Base-by-base conservation (phyloP, 2,888 invertebrate species). In the Zaprionus bogoriensis region DNA sequence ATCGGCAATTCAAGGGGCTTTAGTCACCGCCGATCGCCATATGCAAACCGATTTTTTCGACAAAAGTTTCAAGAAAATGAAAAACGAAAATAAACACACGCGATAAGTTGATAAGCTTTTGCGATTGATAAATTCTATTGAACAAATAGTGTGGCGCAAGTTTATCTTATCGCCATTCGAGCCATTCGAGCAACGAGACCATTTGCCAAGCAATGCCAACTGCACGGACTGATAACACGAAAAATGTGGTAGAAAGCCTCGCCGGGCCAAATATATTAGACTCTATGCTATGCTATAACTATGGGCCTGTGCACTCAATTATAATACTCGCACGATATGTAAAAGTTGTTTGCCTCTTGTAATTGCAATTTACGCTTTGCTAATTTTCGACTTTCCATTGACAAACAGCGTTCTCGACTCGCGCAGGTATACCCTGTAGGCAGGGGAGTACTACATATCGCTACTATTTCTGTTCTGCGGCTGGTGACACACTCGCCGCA, bases 341-440 rank as follows among this genome's bases (percentile, higher is more conserved):
- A 58, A 52, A 50, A 62, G 66, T 69, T 48, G 44, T 47, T 54
- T 50, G 47, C 46, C 30, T 44, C 46, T 57, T 72, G 72, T 74
- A 73, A 73, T 75, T 75, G 58, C 61, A 51, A 65, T 70, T 73
- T 57, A 76, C 69, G 74, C 69, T 73, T 75, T 67, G 77, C 69
- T 69, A 53, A 69, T 69, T 76, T 76, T 64, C 61, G 63, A 78
- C 85, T 84, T 80, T 81, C 85, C 82, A 80, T 84, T 80, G 84
- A 84, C 84, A 79, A 79, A 83, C 55, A 71, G 7, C 4, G 32
- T 32, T 32, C 32, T 32, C 7, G 7, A 17, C 7, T 14, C 32
- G 7, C 6, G 14, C 2, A 5, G 7, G 2, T 5, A 27, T 9
- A 10, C 6, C 10, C 7, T 27, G 3, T 10, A 27, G 7, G 2